phyloP scores from a whole-genome alignment of 2,797 vertebrate species.

The Poliocrania exsul region DNA sequence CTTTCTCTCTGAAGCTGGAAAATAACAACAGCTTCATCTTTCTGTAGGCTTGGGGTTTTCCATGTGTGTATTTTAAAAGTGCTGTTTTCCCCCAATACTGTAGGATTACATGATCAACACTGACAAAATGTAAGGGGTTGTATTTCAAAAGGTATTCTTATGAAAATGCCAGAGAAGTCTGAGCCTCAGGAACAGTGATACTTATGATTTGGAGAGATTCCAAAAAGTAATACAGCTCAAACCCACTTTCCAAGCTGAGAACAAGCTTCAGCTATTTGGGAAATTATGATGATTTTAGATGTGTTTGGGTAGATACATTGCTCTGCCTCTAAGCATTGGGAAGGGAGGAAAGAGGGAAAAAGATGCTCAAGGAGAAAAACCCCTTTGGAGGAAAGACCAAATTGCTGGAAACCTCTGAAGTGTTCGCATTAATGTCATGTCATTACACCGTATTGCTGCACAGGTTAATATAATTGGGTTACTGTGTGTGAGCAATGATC shows the following conservation, averaged over 20 bases:
- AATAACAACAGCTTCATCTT: background rate
- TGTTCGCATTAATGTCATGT: constrained; percentile 80
- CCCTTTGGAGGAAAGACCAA: constrained; percentile 46
- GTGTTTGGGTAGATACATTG: background rate
- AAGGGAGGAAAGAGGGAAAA: background rate
- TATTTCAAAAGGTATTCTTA: constrained; percentile 12
- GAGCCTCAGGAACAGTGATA: background rate
- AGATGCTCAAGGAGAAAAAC: constrained; percentile 48
- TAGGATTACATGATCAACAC: background rate
- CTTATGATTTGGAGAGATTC: background rate
- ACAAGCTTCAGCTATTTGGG: background rate
- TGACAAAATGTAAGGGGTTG: background rate
- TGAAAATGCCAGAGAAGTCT: background rate
- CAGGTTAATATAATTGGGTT: constrained; percentile 88
- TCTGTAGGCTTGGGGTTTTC: background rate
- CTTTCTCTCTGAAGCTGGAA: background rate
- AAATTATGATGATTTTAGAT: background rate
- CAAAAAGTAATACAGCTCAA: background rate
- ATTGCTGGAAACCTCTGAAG: constrained; percentile 71
- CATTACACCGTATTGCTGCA: constrained; percentile 81
- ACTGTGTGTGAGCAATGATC: constrained; percentile 86
- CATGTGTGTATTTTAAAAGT: background rate
- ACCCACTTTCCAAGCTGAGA: background rate
- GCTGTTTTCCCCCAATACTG: background rate
- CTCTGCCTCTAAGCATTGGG: constrained; percentile 50